Evolutionary conservation across 2,797 vertebrate genomes (phyloP), one percentile per base, ranked within the genome.

Genomic region (Delichon dasypus): DNA sequence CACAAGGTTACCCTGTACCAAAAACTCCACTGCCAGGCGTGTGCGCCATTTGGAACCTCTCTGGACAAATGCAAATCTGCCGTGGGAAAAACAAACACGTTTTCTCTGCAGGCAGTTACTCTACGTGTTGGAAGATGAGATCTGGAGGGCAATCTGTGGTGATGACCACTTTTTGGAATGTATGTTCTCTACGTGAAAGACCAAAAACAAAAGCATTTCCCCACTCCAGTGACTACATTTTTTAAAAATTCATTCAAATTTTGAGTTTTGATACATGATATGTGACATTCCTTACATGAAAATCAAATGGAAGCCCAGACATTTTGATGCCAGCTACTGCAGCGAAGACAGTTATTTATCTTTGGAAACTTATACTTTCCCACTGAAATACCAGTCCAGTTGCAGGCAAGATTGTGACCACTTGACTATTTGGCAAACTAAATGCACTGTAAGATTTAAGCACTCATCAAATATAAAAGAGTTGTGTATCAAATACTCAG

Each of bases 81-180:
- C 13, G 8, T 8, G 29, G n/a, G 47, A 4, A 3, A 48, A 16
- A 36, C 21, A 40, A 23, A 17, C 10, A 2, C 10, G 7, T 3
- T 38, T 85, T 42, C n/a, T 32, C 48, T 36, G 8, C 30, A 78
- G 40, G 8, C 25, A 73, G 4, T 13, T 61, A 11, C 38, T 55
- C 1, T 9, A 25, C 1, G 0, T 2, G 0, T 8, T 66, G 54
- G 30, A 42, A 92, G 40, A 32, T 6, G n/a, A 68, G 30, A 57
- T 17, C 62, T 48, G 23, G n/a, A 54, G 30, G 12, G 27, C 9
- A 65, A 32, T 25, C 36, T 60, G 44, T 62, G n/a, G 6, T n/a
- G 30, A 25, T 17, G 38, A 40, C 4, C 20, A 66, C 7, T 36
- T 78, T 68, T 51, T 65, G 36, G 88, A 78, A 10, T 55, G 5